Evolutionary conservation across 2,888 invertebrate genomes (phyloP), one percentile per base, ranked within the genome.

Genomic region (Heliconius aoede): DNA sequence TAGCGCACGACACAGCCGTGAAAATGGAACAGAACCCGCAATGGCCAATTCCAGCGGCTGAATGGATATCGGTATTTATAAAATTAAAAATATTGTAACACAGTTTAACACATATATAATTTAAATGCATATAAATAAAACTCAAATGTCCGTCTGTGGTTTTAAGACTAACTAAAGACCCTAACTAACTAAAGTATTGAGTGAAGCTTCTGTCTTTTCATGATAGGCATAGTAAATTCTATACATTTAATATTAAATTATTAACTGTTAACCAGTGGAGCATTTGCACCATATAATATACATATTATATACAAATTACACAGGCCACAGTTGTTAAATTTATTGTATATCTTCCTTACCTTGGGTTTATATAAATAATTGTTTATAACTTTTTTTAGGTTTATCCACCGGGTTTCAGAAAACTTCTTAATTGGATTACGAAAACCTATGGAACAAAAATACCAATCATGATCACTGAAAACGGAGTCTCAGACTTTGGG

Each of bases 331-430:
- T n/a, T n/a, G n/a, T n/a, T n/a, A n/a, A n/a, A n/a, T n/a, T n/a
- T n/a, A n/a, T n/a, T n/a, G n/a, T n/a, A n/a, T n/a, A n/a, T n/a
- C n/a, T 5, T 51, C 21, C 21, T 21, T 21, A 18, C 21, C 15
- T 51, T 21, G 21, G 3, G 7, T 51, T 13, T 18, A 55, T 55
- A n/a, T 8, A 55, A n/a, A n/a, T 55, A n/a, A 21, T 55, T 40
- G 40, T 8, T 55, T 5, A 5, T 51, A 15, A 46, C 8, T 67
- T n/a, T 77, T 83, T 81, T 0, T 85, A 96, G 96, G 93, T 95
- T 58, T 94, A 95, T 78, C 96, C 96, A 1, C 93, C 94, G 82
- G 96, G 96, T 51, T 95, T 97, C 86, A 92, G 96, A 78, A 95
- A 95, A 84, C 86, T 96, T 9, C 84, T 97, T 46, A 95, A 95